These are phyloP conservation scores for Fopius arisanus DNA, from an alignment of 1,140 invertebrate genomes.

Conservation along the genomic window DNA sequence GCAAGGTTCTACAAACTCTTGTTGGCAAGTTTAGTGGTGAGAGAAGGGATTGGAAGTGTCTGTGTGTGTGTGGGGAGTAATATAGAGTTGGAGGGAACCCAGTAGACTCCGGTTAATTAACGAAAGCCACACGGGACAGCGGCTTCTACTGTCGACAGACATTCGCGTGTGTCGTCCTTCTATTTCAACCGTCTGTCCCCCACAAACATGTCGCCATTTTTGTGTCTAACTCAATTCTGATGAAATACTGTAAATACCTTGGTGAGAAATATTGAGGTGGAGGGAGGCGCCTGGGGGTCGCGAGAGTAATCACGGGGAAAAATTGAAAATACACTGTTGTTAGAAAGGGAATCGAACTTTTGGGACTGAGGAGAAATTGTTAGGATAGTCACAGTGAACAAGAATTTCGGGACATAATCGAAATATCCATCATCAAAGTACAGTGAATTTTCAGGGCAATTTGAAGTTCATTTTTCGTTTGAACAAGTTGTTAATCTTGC, in stretches of 20 bases:
- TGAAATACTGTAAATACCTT: constrained; percentile 3
- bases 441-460: no score
- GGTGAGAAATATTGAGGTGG: not conserved
- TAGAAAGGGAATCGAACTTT: no score
- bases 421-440: no score
- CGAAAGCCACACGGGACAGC: constrained; percentile 48
- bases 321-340: no score
- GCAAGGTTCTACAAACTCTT: not conserved
- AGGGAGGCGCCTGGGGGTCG: no score
- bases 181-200: constrained; percentile 18
- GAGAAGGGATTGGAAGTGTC: not conserved
- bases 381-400: no score
- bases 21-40: not conserved
- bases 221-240: not conserved
- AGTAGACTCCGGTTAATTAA: constrained; percentile 50
- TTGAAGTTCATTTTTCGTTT: no score
- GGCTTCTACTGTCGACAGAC: constrained; percentile 37
- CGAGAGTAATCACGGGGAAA: no score
- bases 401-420: no score
- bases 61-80: not conserved
- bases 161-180: constrained; percentile 35
- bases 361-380: no score
- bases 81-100: constrained; percentile 22
- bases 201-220: not conserved
- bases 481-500: no score